phyloP scores from a whole-genome alignment of 2,113 vertebrate species.

The Leucopternis melanops region DNA sequence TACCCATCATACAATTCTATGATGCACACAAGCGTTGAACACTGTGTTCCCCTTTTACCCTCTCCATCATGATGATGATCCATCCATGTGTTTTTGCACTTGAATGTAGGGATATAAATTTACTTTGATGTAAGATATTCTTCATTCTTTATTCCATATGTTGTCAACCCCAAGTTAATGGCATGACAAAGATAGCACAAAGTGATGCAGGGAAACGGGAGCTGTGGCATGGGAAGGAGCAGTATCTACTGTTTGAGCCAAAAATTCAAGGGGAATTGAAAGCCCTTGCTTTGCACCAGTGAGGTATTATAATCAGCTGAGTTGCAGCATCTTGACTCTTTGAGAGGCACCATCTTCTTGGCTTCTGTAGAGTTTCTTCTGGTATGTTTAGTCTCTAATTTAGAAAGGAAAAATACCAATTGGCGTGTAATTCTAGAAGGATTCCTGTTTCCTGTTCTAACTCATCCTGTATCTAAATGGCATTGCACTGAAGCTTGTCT shows the following conservation, averaged over 20 bases:
- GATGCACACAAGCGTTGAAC: neutral
- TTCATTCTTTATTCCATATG: neutral
- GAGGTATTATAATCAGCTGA: constrained; percentile 4
- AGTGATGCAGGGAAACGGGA: neutral
- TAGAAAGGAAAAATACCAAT: constrained; percentile 24
- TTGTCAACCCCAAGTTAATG: neutral
- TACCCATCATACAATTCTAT: neutral
- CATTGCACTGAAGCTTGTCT: neutral
- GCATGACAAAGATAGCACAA: neutral
- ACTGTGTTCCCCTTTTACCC: neutral
- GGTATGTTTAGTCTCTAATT: constrained; percentile 15
- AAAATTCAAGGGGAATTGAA: constrained; percentile 5
- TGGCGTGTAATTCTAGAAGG: neutral
- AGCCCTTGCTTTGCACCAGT: neutral
- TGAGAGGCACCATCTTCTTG: neutral
- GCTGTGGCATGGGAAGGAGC: neutral
- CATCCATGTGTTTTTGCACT: neutral
- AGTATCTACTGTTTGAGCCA: neutral
- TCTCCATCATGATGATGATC: neutral
- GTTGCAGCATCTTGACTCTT: neutral
- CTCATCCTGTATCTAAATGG: neutral
- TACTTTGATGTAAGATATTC: neutral
- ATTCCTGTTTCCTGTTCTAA: neutral
- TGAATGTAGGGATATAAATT: neutral
- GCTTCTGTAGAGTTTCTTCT: constrained; percentile 8